Evolutionary conservation across 30 jellyfish, hydroid and myxozoan genomes (phyloP).

Genomic region (Chironex yamaguchii): DNA sequence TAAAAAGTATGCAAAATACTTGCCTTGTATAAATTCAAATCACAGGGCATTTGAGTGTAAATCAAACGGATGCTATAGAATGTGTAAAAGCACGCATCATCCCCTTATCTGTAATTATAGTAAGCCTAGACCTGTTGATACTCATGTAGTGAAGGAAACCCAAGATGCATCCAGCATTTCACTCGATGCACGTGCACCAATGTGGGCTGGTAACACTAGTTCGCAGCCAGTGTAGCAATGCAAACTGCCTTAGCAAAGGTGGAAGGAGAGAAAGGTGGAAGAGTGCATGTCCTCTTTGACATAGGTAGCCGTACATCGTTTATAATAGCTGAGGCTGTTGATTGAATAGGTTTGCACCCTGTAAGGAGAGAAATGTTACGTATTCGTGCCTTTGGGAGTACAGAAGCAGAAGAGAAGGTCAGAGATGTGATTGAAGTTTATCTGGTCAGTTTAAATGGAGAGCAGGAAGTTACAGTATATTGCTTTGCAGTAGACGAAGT

Average conservation of each 20-base stretch:
- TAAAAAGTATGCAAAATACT: no score
- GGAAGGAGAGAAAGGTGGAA: constrained; percentile 18
- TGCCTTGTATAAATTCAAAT: no score
- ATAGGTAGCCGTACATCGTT: not conserved
- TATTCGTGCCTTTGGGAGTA: not conserved
- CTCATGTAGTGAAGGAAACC: no score
- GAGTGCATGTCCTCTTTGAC: not conserved
- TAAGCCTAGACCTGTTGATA: no score
- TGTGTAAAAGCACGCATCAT: no score
- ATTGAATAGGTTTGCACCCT: not conserved
- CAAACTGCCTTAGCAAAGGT: constrained; percentile 59
- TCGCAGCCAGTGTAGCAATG: constrained; percentile 57
- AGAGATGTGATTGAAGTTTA: not conserved
- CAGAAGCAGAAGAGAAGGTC: not conserved
- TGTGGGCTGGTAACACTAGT: no score
- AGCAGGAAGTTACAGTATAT: not conserved
- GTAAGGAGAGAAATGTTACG: not conserved
- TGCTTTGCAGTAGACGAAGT: not conserved
- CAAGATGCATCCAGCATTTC: no score
- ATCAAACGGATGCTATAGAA: no score
- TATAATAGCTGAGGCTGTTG: not conserved
- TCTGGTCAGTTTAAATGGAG: not conserved
- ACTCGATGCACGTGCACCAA: no score
- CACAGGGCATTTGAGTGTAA: no score
- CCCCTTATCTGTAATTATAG: no score